Percentiles rank a stretch among this genome's conserved stretches.
Evolutionary conservation across 2,113 vertebrate genomes (phyloP).

Genomic region (Empidonax traillii): DNA sequence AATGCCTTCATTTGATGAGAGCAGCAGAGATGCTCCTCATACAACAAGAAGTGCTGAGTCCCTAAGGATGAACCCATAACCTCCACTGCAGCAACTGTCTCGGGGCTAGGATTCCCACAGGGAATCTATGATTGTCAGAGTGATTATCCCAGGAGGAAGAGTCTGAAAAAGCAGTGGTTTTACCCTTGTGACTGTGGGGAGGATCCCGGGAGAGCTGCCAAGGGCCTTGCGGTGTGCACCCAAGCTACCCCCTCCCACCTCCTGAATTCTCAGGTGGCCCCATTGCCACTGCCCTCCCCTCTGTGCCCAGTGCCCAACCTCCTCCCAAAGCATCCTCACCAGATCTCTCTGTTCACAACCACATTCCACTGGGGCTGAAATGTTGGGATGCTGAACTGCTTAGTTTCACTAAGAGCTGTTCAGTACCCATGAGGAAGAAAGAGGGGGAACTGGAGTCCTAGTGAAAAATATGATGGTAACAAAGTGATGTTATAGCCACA

Average conservation of each 20-base stretch:
- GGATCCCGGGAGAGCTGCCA: neutral
- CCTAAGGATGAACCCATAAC: rapidly evolving
- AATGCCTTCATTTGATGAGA: neutral
- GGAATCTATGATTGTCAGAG: too few species aligned
- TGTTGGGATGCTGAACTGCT: neutral
- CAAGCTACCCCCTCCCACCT: neutral
- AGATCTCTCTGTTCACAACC: neutral
- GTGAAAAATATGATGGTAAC: neutral
- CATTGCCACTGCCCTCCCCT: neutral
- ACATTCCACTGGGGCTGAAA: rapidly evolving
- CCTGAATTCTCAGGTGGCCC: neutral
- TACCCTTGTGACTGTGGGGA: neutral
- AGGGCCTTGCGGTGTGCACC: rapidly evolving
- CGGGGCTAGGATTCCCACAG: neutral
- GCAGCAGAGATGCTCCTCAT: neutral
- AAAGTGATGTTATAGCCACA: neutral
- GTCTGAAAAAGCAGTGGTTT: neutral
- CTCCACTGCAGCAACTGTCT: neutral
- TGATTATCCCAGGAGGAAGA: neutral
- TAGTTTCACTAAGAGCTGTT: neutral
- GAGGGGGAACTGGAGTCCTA: neutral
- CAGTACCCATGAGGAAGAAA: neutral
- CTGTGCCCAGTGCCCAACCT: neutral
- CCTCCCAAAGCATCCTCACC: neutral
- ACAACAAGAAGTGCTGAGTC: neutral